phyloP scores from a whole-genome alignment of 1,140 invertebrate species.

The Macrobrachium rosenbergii region DNA sequence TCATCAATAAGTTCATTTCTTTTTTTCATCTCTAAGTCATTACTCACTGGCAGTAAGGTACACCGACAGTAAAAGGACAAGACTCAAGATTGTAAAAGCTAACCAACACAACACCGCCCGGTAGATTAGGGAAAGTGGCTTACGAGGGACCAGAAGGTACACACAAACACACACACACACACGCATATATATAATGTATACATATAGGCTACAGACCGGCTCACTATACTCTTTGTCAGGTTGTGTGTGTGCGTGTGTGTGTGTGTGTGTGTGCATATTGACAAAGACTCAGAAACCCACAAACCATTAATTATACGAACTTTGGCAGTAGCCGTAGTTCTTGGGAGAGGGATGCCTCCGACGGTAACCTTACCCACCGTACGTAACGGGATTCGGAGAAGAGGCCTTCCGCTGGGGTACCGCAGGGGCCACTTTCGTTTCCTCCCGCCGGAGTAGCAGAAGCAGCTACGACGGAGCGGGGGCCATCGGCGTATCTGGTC shows the following conservation, averaged over 20 bases:
- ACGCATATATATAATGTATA: not conserved
- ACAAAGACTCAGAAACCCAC: constrained; percentile 63
- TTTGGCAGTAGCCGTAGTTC: constrained; percentile 60
- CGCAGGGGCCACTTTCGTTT: constrained; percentile 7
- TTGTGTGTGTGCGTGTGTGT: not conserved
- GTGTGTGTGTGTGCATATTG: constrained; percentile 56
- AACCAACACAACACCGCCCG: not conserved
- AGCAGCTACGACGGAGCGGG: not conserved
- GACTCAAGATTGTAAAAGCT: too few relatives aligned
- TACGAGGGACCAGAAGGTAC: not conserved
- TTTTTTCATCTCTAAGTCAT: not conserved
- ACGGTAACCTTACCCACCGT: constrained; percentile 30
- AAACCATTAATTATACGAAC: constrained; percentile 63
- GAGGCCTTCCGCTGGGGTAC: not conserved
- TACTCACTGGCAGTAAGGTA: not conserved
- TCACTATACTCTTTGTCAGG: constrained; percentile 4
- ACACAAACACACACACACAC: too few relatives aligned
- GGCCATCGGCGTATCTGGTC: constrained; percentile 58
- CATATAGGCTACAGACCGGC: not conserved
- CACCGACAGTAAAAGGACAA: constrained; percentile 1
- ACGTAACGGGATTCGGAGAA: not conserved
- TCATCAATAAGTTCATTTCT: not conserved
- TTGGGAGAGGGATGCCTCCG: constrained; percentile 49
- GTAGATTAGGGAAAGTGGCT: not conserved
- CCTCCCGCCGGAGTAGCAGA: not conserved